These are phyloP conservation scores for Rhyacophila brunnea DNA, from an alignment of 1,140 invertebrate species.

Conservation along the genomic window DNA sequence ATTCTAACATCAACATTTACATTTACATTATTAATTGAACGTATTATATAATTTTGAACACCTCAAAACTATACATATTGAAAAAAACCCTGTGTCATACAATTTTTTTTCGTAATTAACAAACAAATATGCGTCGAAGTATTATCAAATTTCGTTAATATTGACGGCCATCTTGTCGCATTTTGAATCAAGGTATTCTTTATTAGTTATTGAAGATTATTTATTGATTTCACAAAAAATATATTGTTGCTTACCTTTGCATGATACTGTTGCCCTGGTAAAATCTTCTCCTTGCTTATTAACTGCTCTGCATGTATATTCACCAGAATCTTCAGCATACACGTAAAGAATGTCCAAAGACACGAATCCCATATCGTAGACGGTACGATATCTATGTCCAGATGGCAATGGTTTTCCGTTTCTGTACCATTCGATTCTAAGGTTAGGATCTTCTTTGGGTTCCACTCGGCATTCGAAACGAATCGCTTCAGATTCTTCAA, in stretches of 20 bases:
- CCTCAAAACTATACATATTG: too few species aligned
- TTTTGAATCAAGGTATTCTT: too few species aligned
- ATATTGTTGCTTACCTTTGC: slow-evolving; percentile 67
- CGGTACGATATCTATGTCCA: slow-evolving; percentile 88
- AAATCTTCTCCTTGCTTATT: slow-evolving; percentile 87
- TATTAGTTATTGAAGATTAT: too few species aligned
- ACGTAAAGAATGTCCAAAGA: slow-evolving; percentile 92
- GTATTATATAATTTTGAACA: too few species aligned
- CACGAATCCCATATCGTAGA: slow-evolving; percentile 94
- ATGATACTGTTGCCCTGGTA: slow-evolving; percentile 79
- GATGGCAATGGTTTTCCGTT: slow-evolving; percentile 85
- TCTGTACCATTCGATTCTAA: slow-evolving; percentile 90
- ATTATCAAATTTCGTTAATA: too few species aligned
- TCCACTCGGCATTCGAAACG: slow-evolving; percentile 94
- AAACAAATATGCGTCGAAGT: too few species aligned
- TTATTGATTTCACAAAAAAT: background rate
- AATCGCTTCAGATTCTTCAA: slow-evolving; percentile 86
- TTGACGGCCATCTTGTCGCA: too few species aligned
- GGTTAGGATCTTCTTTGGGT: slow-evolving; percentile 90
- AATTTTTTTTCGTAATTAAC: too few species aligned
- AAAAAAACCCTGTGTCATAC: too few species aligned
- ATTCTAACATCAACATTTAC: too few species aligned
- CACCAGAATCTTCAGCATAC: slow-evolving; percentile 90
- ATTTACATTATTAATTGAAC: too few species aligned
- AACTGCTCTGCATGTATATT: slow-evolving; percentile 85